Base-by-base conservation (phyloP, 2,797 vertebrate species). In the Lepidocolaptes lacrymiger region DNA sequence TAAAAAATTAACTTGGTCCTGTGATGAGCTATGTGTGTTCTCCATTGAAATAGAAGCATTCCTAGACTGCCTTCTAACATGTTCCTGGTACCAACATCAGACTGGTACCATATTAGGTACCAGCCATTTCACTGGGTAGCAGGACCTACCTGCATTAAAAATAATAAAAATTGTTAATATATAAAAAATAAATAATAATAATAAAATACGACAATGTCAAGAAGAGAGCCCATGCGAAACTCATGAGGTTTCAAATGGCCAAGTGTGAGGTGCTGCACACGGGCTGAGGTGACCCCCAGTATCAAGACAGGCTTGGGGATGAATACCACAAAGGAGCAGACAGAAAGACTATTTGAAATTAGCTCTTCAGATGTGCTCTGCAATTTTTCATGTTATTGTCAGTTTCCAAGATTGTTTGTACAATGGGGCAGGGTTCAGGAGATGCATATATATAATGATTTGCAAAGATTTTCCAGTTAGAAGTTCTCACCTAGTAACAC, bases 1-100 rank as follows among this genome's bases (percentile, higher is more conserved):
- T 10, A 32, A 88, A 95, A 95, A 77, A 89, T 67, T 5, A 94
- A 54, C 85, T 92, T 85, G 19, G 52, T 37, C 52, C 28, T 17
- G 10, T 61, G 74, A 76, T 81, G 24, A 80, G 24, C 19, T 78
- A 4, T 49, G 13, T 66, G 56, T 48, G 32, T 39, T 49, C 39
- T 86, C 55, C 84, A 44, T 20, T 72, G 22, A 88, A 93, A 81
- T 17, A 15, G 56, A 79, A 88, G 20, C 19, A 52, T n/a, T 36
- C 19, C n/a, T 36, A 88, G 48, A 36, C 6, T 11, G 11, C 19
- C 12, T 85, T 78, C 51, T 36, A 55, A 14, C 30, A 21, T 17
- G 5, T 10, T 49, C 93, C 80, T 86, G 16, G 15, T 54, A 82
- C 27, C 24, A 76, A 22, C 12, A 73, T 23, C 27, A 66, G 18